Conservation (phyloP, 2,888 invertebrate species). For the Megamerina dolium region DNA sequence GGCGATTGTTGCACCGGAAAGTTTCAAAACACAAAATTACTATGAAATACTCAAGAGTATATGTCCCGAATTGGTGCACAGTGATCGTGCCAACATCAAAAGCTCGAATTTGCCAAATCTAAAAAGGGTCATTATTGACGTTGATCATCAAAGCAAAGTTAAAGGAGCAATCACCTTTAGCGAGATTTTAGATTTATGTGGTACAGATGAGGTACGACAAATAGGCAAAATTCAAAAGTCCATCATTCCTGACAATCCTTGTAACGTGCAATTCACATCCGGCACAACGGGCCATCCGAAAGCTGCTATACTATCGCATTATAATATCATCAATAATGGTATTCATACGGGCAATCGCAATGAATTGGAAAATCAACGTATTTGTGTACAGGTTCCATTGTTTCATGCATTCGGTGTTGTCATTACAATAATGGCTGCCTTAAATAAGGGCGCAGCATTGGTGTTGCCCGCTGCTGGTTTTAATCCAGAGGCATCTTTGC, state of each 20-base stretch:
- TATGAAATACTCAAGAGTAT: slow-evolving; percentile 58
- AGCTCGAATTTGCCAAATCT: slow-evolving; percentile 52
- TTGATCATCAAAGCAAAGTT: slow-evolving; percentile 30
- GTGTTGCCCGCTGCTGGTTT: slow-evolving; percentile 58
- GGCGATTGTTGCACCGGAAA: slow-evolving; percentile 60
- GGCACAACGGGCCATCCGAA: slow-evolving; percentile 75
- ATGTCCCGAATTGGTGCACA: slow-evolving; percentile 54
- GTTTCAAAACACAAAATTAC: slow-evolving; percentile 61
- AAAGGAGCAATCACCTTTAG: slow-evolving; percentile 50
- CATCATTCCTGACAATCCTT: slow-evolving; percentile 62
- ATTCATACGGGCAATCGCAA: slow-evolving; percentile 56
- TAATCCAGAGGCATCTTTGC: slow-evolving; percentile 58
- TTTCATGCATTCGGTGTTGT: slow-evolving; percentile 79
- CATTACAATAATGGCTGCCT: slow-evolving; percentile 54
- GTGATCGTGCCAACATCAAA: slow-evolving; percentile 50
- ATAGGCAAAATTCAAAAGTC: slow-evolving; percentile 48
- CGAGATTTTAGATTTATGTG: slow-evolving; percentile 45
- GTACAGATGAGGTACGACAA: slow-evolving; percentile 21
- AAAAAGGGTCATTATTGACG: slow-evolving; percentile 55
- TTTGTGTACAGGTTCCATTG: slow-evolving; percentile 65
- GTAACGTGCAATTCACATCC: slow-evolving; percentile 79
- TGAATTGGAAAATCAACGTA: slow-evolving; percentile 46
- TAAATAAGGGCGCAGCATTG: slow-evolving; percentile 58
- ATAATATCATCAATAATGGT: slow-evolving; percentile 70
- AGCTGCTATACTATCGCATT: slow-evolving; percentile 66